Evolutionary conservation across 1,140 invertebrate species (phyloP).

Genomic region (Platyura marginata): DNA sequence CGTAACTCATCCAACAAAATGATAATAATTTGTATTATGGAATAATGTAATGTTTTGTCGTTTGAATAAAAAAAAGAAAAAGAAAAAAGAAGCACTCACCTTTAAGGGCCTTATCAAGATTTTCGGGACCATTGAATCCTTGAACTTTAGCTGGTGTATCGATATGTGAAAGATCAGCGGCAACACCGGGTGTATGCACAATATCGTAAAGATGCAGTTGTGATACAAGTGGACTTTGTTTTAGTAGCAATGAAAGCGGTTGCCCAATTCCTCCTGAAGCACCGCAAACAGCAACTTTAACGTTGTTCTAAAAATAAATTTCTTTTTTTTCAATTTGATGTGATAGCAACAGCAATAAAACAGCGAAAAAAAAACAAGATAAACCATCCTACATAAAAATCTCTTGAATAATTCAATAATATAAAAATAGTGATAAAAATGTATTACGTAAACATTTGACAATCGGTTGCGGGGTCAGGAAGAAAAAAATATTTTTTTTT

Average conservation of each 20-base stretch:
- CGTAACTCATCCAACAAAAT: neutral
- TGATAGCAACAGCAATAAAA: neutral
- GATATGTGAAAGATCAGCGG: constrained; percentile 95
- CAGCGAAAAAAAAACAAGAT: neutral
- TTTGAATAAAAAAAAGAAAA: neutral
- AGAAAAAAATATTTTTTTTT: constrained; percentile 2
- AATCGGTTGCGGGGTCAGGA: neutral
- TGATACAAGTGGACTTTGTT: constrained; percentile 68
- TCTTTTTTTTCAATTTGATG: constrained; percentile 1
- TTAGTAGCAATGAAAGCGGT: constrained; percentile 88
- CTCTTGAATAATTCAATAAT: neutral
- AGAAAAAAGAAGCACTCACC: constrained; percentile 19
- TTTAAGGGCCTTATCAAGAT: constrained; percentile 42
- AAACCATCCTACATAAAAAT: neutral
- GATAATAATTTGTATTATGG: neutral
- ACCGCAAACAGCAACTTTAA: constrained; percentile 89
- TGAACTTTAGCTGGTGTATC: constrained; percentile 70
- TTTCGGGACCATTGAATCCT: constrained; percentile 55
- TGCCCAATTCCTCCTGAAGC: constrained; percentile 97
- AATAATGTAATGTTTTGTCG: neutral
- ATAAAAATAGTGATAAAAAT: neutral
- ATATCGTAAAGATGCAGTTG: constrained; percentile 87
- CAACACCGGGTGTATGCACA: constrained; percentile 91
- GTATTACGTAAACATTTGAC: constrained; percentile 3
- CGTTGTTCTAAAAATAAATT: constrained; percentile 33